Evolutionary conservation across 2,113 vertebrate species (phyloP), one percentile per base, ranked within the genome.

Genomic region (Falco punctatus): DNA sequence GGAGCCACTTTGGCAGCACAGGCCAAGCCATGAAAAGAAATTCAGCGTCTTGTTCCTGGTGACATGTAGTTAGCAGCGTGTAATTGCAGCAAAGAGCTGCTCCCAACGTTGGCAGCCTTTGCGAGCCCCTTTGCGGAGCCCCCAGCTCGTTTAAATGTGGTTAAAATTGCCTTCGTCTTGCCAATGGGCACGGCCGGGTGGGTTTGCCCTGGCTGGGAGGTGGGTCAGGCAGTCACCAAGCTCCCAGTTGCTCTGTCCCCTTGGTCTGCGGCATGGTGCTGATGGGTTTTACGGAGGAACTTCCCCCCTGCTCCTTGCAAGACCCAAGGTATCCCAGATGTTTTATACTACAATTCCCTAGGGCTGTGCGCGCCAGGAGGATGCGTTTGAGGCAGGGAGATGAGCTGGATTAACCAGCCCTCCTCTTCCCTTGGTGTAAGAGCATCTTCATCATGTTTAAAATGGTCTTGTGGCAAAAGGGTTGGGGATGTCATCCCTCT

Each of bases 31-130:
- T 2, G 10, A 22, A 51, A 71, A 26, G 67, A 78, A 80, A 73
- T 28, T 59, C 6, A 2, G 32, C 2, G 2, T 38, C 0, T 58
- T 17, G 19, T 23, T 65, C 51, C 35, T n/a, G 8, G 9, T 10
- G 73, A 16, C 51, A 10, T 4, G 4, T 11, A 14, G n/a, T 33
- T 30, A 49, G 52, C 6, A 7, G 88, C 5, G 18, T 9, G 38
- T 33, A 33, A 38, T 52, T 28, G 44, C 33, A 3, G 44, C 51
- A 35, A 52, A 73, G 15, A 67, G 44, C 22, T 0, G 3, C 59
- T 65, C 35, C 52, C 33, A 79, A 79, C 58, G 65, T 6, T 18
- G 65, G 73, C 49, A 16, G 71, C 49, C 28, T 46, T 48, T 33
- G 46, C 38, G 20, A 22, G 38, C 28, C 28, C 48, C 16, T 46